Evolutionary conservation across 2,113 vertebrate species (phyloP).

Genomic region (Sturnus vulgaris): DNA sequence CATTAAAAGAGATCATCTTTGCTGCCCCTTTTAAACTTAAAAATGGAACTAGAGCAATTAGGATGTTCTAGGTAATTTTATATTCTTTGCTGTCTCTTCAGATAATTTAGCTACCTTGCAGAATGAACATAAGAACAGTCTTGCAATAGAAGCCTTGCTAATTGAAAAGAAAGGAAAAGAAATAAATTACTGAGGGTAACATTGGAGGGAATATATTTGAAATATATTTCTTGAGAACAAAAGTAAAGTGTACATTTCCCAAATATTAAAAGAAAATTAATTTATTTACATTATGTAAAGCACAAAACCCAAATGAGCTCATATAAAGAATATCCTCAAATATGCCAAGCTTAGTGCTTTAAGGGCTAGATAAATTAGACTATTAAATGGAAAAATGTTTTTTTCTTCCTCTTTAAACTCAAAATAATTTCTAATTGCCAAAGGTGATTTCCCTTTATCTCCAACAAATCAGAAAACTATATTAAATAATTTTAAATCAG

Average conservation of each 20-base stretch:
- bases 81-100: neutral
- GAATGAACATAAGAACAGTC: neutral
- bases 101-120: neutral
- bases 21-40: neutral
- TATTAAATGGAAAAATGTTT: neutral
- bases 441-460: neutral
- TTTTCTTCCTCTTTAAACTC: neutral
- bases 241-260: neutral
- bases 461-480: neutral
- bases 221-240: neutral
- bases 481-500: neutral
- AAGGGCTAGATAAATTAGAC: neutral
- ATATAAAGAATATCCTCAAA: neutral
- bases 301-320: neutral
- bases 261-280: neutral
- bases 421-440: neutral
- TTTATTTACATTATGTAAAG: neutral
- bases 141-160: neutral
- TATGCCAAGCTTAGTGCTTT: neutral
- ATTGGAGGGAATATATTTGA: neutral
- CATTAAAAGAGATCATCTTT: neutral
- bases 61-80: neutral
- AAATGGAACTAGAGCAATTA: neutral
- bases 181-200: neutral
- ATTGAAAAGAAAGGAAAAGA: neutral